Base-by-base conservation (phyloP, 2,888 invertebrate species). In the Lacanobia oleracea region DNA sequence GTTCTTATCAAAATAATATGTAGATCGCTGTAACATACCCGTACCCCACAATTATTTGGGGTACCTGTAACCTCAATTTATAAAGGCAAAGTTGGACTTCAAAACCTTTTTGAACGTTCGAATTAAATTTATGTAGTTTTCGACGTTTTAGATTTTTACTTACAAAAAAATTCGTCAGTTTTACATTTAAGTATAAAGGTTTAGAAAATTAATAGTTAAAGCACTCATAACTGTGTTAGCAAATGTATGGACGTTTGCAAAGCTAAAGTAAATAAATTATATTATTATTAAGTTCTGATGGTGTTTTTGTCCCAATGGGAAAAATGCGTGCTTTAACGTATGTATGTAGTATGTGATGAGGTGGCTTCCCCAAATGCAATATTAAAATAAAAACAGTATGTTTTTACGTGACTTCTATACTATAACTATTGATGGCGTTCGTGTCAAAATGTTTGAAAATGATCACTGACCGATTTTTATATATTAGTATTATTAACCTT, bases 311-410 rank as follows among this genome's bases (percentile, higher is more conserved):
- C 12, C 2, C 53, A 6, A 53, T 53, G 23, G 0, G 0, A 40
- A 40, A 21, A 27, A 40, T 4, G 3, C 16, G 37, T 73, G 43
- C 23, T 12, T 33, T n/a, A 6, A 45, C 48, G 16, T 33, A n/a
- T 69, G 50, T 21, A 16, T 50, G 70, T 21, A 12, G 14, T 70
- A 54, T 37, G 23, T n/a, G 27, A 40, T 73, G 48, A 40, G 18
- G 50, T 40, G 48, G 40, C 62, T 50, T 50, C 48, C 21, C 21
- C 14, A 70, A 50, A 50, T 27, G 12, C 7, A 18, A 54, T 6
- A 2, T 43, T 16, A 16, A 51, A 70, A 43, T 40, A 14, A 37
- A 27, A 40, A 2, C 0, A 33, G 1, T 56, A 16, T 16, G 37
- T 16, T 45, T n/a, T 18, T 9, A 69, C 0, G n/a, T 45, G 54